phyloP scores from a whole-genome alignment of 2,797 vertebrate genomes.

The Rallus crepitans region DNA sequence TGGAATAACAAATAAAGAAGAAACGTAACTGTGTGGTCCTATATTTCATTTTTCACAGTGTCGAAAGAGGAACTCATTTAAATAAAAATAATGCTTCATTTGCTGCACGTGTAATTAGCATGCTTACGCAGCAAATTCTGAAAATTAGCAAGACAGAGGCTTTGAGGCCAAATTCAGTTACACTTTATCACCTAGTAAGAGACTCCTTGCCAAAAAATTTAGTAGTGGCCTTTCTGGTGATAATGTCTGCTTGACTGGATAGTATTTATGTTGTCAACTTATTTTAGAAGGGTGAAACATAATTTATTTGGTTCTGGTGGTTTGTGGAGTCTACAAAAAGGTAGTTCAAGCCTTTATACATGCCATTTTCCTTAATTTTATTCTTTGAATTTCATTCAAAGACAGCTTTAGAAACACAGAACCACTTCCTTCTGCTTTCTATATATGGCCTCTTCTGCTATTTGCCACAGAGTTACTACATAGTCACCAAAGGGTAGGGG shows the following conservation, averaged over 20 bases:
- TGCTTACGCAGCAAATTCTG: background rate
- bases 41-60: background rate
- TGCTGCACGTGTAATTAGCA: background rate
- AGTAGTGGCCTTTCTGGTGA: background rate
- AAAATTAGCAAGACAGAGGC: background rate
- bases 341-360: background rate
- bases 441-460: background rate
- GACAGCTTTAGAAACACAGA: background rate
- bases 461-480: background rate
- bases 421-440: background rate
- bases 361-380: background rate
- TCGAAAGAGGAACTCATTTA: background rate
- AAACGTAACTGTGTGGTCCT: background rate
- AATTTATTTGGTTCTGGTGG: background rate
- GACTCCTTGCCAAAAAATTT: background rate
- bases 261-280: background rate
- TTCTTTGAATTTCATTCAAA: background rate
- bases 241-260: background rate
- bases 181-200: background rate
- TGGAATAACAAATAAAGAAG: constrained; percentile 48
- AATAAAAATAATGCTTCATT: background rate
- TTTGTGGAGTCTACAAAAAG: background rate
- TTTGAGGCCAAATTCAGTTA: background rate
- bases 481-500: background rate
- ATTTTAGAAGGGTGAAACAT: background rate